Evolutionary conservation across 2,797 vertebrate genomes (phyloP).

Genomic region (Alcedo quadribrachys): DNA sequence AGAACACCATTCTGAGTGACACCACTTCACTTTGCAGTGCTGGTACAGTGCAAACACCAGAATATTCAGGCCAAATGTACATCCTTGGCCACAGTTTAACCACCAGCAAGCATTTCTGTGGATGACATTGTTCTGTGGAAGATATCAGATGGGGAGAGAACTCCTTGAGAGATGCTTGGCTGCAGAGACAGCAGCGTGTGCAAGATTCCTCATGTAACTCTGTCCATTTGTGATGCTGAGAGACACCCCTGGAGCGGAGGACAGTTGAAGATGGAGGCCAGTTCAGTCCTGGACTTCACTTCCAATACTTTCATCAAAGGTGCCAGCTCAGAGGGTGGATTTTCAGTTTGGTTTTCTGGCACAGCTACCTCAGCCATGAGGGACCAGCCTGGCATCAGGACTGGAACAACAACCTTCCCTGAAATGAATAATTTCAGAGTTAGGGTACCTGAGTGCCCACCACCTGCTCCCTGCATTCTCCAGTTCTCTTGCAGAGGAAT

Average conservation of each 20-base stretch:
- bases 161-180: constrained; percentile 35
- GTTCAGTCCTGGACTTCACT: background rate
- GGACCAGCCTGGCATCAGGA: background rate
- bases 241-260: constrained; percentile 3
- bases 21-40: background rate
- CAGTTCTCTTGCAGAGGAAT: background rate
- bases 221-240: background rate
- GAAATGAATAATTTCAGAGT: background rate
- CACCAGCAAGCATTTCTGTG: background rate
- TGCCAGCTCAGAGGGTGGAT: background rate
- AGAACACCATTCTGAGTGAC: background rate
- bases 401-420: background rate
- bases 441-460: background rate
- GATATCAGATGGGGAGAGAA: constrained; percentile 2
- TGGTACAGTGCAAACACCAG: background rate
- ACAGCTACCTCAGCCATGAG: background rate
- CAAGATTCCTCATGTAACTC: background rate
- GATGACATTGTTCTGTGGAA: background rate
- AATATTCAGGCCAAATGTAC: background rate
- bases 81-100: constrained; percentile 17
- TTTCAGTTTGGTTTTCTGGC: constrained; percentile 1
- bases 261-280: constrained; percentile 4
- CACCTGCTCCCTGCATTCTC: background rate
- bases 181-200: background rate
- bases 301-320: background rate